Conservation (phyloP, 2,888 invertebrate species). For the Hylaea fasciaria region DNA sequence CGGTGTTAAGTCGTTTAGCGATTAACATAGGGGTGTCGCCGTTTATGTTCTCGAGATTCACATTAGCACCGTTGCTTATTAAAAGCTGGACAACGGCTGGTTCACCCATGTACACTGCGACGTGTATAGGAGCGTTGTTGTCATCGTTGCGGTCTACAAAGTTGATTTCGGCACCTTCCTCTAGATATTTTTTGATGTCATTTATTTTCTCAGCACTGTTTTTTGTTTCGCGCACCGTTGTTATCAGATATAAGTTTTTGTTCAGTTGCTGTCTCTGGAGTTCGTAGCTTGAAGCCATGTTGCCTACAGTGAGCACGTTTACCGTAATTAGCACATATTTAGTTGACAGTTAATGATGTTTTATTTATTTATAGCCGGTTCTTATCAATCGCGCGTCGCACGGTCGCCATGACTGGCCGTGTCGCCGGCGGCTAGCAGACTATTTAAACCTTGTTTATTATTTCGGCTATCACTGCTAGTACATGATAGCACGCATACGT, state of each 20-base stretch:
- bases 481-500: too few species aligned
- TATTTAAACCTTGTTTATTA: not conserved
- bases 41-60: slow-evolving; percentile 34
- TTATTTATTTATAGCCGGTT: slow-evolving; percentile 17
- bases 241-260: slow-evolving; percentile 40
- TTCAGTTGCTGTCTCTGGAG: slow-evolving; percentile 27
- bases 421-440: slow-evolving; percentile 1
- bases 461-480: too few species aligned
- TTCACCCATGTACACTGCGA: slow-evolving; percentile 42
- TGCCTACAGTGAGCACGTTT: not conserved
- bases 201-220: slow-evolving; percentile 31
- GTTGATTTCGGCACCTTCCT: slow-evolving; percentile 46
- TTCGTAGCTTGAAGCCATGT: slow-evolving; percentile 21
- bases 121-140: slow-evolving; percentile 45
- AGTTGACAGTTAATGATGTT: not conserved
- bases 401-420: not conserved
- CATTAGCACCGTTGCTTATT: slow-evolving; percentile 40
- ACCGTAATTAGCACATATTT: not conserved
- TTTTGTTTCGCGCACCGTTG: slow-evolving; percentile 37
- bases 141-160: slow-evolving; percentile 43
- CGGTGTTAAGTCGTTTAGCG: slow-evolving; percentile 27
- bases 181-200: slow-evolving; percentile 37
- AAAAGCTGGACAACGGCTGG: slow-evolving; percentile 39
- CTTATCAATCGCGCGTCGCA: slow-evolving; percentile 6
- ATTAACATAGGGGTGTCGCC: slow-evolving; percentile 43